These are phyloP conservation scores for Diorhabda carinulata DNA, from an alignment of 1,140 invertebrate species.

Conservation along the genomic window DNA sequence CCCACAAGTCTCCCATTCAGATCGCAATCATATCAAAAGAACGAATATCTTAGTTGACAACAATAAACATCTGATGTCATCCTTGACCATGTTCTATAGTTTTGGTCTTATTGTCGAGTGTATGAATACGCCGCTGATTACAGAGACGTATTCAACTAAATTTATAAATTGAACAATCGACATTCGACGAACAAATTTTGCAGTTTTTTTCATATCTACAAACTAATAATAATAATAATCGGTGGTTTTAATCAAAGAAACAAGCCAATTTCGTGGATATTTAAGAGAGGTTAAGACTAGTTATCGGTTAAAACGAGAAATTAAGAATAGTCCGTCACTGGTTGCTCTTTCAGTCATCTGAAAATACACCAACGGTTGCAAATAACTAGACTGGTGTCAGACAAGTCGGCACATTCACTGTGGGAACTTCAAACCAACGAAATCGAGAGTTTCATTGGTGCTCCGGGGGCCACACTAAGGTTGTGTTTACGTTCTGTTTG, in stretches of 20 bases:
- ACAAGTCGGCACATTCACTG: conserved; percentile 13
- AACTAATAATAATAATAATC: no score
- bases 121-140: neutral
- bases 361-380: conserved; percentile 15
- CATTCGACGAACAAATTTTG: no score
- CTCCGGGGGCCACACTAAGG: conserved; percentile 29
- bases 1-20: neutral
- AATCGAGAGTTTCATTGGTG: conserved; percentile 23
- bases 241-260: no score
- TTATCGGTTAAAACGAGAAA: neutral
- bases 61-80: conserved; percentile 2
- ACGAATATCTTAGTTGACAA: neutral
- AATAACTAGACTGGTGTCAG: conserved; percentile 19
- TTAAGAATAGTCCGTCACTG: neutral
- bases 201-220: no score
- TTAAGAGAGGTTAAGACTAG: no score
- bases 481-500: conserved; percentile 12
- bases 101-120: neutral
- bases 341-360: neutral
- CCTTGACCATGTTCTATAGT: neutral
- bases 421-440: conserved; percentile 22
- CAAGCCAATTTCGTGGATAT: no score
- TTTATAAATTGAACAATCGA: no score
- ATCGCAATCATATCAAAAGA: conserved; percentile 2
- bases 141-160: no score